A percentile compares a stretch with the other conserved stretches of the same genome.
These are phyloP conservation scores for Helicolenus hilgendorfi DNA, from an alignment of 2,797 vertebrate genomes.

Conservation along the genomic window DNA sequence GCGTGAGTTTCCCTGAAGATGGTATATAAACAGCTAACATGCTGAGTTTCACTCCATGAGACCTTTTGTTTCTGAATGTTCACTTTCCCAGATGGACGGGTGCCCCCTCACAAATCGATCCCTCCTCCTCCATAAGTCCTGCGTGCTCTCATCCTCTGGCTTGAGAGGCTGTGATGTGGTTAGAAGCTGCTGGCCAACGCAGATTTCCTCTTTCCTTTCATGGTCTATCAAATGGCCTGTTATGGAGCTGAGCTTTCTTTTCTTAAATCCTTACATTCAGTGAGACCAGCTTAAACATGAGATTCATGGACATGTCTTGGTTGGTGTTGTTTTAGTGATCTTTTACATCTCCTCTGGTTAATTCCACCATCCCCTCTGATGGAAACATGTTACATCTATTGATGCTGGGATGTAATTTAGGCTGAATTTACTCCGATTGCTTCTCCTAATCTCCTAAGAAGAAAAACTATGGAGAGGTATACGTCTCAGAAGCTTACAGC, in stretches of 20 bases:
- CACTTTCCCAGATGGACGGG: constrained; percentile 77
- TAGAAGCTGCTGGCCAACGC: constrained; percentile 21
- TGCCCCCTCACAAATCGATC: constrained; percentile 30
- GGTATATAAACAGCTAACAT: constrained; percentile 38
- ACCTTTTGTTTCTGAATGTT: constrained; percentile 48
- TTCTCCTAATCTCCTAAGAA: constrained; percentile 54
- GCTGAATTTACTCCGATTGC: background rate
- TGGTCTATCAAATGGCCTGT: constrained; percentile 51
- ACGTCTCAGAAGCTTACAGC: constrained; percentile 23
- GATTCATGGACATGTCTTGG: constrained; percentile 36
- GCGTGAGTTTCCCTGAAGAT: constrained; percentile 9
- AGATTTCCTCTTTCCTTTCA: constrained; percentile 59
- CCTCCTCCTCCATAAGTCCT: constrained; percentile 22
- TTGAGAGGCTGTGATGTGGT: constrained; percentile 68
- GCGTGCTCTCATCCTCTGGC: constrained; percentile 9
- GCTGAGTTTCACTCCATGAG: constrained; percentile 26
- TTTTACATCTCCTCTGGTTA: constrained; percentile 41
- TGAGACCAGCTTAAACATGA: constrained; percentile 11
- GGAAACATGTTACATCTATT: constrained; percentile 48
- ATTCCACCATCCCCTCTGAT: constrained; percentile 15
- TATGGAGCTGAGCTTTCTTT: constrained; percentile 39
- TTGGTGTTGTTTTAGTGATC: constrained; percentile 51
- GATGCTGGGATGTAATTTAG: constrained; percentile 30
- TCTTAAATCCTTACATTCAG: constrained; percentile 36
- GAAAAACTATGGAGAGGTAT: constrained; percentile 30